phyloP scores from a whole-genome alignment of 1,140 invertebrate genomes.

The Drosophila bipectinata region DNA sequence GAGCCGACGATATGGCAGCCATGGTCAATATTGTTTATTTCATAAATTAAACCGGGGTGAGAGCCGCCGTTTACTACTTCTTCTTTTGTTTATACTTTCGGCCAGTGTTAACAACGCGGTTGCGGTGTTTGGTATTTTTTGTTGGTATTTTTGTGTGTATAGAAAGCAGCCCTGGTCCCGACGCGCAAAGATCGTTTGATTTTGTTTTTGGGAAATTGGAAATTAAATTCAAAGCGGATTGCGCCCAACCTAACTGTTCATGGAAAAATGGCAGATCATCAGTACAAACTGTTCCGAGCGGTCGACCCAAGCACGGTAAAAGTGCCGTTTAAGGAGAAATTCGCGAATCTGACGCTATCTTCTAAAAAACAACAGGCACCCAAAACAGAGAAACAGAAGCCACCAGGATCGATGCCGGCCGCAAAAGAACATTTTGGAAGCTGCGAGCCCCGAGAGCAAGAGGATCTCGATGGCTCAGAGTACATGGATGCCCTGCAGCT shows the following conservation, averaged over 20 bases:
- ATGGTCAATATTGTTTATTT: constrained; percentile 18
- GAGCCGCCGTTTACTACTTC: not conserved
- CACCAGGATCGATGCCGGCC: constrained; percentile 6
- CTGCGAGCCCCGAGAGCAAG: constrained; percentile 1
- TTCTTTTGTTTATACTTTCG: not conserved
- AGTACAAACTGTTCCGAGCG: constrained; percentile 66
- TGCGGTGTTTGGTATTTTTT: not conserved
- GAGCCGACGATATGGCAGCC: constrained; percentile 86
- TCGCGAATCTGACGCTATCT: constrained; percentile 75
- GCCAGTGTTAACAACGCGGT: not conserved
- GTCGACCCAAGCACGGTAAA: constrained; percentile 73
- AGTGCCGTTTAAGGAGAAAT: constrained; percentile 73
- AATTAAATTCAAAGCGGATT: constrained; percentile 26
- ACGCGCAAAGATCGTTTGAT: constrained; percentile 19
- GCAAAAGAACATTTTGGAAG: constrained; percentile 2
- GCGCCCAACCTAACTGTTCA: not conserved
- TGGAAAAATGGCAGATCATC: constrained; percentile 52
- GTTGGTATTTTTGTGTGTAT: not conserved
- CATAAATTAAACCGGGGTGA: not conserved
- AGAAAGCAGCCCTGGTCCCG: not conserved
- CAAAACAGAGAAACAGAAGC: constrained; percentile 13
- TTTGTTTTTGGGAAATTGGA: constrained; percentile 25
- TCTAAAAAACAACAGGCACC: constrained; percentile 54
- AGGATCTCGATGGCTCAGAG: constrained; percentile 47
- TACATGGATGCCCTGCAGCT: constrained; percentile 73